These are phyloP conservation scores for Lochmaea capreae DNA, from an alignment of 2,888 invertebrate species.

Conservation along the genomic window DNA sequence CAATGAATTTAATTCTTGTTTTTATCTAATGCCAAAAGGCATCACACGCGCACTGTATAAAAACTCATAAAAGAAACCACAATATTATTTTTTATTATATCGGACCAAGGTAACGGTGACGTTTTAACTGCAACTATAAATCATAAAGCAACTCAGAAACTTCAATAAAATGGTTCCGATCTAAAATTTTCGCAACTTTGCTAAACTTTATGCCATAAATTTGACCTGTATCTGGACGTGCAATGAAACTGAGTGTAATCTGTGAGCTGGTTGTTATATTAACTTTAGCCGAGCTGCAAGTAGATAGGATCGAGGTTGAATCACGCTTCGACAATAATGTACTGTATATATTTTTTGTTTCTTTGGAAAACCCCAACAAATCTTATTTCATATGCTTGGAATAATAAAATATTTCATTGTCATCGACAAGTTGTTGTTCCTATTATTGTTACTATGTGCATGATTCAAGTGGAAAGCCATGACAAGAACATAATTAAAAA, in stretches of 20 bases:
- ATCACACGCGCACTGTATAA: too few species aligned
- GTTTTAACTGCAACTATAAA: constrained; percentile 6
- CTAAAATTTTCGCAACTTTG: constrained; percentile 12
- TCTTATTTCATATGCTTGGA: too few species aligned
- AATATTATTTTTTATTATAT: not conserved
- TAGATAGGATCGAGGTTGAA: not conserved
- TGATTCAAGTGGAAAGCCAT: not conserved
- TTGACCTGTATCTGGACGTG: not conserved
- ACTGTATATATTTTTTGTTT: too few species aligned
- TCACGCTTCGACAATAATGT: too few species aligned
- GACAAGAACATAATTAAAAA: constrained; percentile 1
- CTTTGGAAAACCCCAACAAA: too few species aligned
- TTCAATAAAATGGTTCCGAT: not conserved
- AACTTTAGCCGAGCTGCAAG: not conserved
- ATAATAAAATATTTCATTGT: too few species aligned
- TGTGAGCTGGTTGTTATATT: not conserved
- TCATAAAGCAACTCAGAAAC: not conserved
- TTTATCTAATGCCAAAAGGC: too few species aligned
- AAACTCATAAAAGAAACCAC: too few species aligned
- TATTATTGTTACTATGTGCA: not conserved
- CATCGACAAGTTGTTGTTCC: too few species aligned
- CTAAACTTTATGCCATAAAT: constrained; percentile 7
- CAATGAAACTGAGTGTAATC: not conserved
- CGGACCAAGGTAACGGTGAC: not conserved
- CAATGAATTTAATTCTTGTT: too few species aligned